Evolutionary conservation across 2,113 vertebrate genomes (phyloP), one percentile per base, ranked within the genome.

Genomic region (Smithornis capensis): DNA sequence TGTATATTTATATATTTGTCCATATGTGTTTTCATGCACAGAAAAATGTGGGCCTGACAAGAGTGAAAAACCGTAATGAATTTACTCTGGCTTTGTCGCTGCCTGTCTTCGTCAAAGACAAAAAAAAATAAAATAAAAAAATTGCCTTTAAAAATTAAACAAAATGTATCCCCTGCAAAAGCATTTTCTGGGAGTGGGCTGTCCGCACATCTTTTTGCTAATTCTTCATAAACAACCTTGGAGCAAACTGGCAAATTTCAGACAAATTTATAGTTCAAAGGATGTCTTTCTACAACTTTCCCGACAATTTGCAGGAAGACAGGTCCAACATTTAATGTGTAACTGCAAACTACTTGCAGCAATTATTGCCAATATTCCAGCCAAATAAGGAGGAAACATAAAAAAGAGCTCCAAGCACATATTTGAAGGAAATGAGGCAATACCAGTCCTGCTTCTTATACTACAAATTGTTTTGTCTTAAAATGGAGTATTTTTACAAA

Each of bases 121-220:
- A 5, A 57, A 27, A 37, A 11, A 10, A 53, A 63, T 10, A 65
- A 80, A 63, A 76, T 22, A 2, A 89, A 74, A 40, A 40, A 40
- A 35, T 1, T 29, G 15, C 14, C 23, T 60, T 45, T 44, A 38
- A 28, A 74, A 92, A 68, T 4, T 6, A 87, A 75, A 50, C 5
- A 33, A 37, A 40, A 55, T 22, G 75, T 79, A 15, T 37, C 55
- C 53, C 19, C 52, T 3, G 1, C 42, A 55, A 67, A 89, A 77
- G 42, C 25, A 56, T 22, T 56, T 57, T 8, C 28, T 24, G 28
- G 38, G n/a, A 71, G 9, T 0, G 1, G 1, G 2, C 13, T 29
- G 14, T 6, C 35, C 31, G 35, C 17, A 9, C 53, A 80, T 69
- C 24, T n/a, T 62, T 70, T 50, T 53, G 11, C 31, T 70, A 45